These are phyloP conservation scores for Neogobius melanostomus DNA, from an alignment of 2,113 vertebrate species.

Conservation along the genomic window DNA sequence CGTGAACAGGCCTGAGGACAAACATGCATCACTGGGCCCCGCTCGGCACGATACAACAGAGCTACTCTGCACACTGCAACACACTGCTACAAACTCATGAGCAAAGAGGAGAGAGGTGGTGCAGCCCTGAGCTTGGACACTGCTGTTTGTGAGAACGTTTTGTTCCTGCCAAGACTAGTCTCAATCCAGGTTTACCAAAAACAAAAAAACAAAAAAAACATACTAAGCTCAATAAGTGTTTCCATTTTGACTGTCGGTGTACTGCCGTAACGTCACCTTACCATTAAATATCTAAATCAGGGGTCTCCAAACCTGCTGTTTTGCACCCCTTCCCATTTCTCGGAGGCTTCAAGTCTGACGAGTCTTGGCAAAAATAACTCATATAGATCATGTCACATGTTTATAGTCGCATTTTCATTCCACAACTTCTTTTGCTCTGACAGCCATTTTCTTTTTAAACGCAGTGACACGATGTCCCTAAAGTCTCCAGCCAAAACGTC, in stretches of 20 bases:
- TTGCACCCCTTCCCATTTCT: too few relatives aligned
- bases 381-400: too few relatives aligned
- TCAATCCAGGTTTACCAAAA: too few relatives aligned
- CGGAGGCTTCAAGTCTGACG: too few relatives aligned
- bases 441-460: too few relatives aligned
- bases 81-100: not conserved
- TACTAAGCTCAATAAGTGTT: not conserved
- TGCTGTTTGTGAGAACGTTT: not conserved
- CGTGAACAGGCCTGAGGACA: slow-evolving; percentile 40
- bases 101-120: slow-evolving; percentile 6
- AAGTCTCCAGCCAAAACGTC: too few relatives aligned
- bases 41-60: slow-evolving; percentile 30
- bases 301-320: too few relatives aligned
- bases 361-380: too few relatives aligned
- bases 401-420: too few relatives aligned
- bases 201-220: not conserved
- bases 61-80: not conserved
- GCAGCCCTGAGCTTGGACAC: not conserved
- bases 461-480: too few relatives aligned
- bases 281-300: not conserved
- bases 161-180: not conserved
- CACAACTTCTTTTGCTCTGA: too few relatives aligned
- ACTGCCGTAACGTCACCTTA: too few relatives aligned
- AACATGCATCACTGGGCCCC: slow-evolving; percentile 32
- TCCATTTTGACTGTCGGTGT: not conserved